These are phyloP conservation scores for Phortica variegata DNA, from an alignment of 1,140 invertebrate species.

Conservation along the genomic window DNA sequence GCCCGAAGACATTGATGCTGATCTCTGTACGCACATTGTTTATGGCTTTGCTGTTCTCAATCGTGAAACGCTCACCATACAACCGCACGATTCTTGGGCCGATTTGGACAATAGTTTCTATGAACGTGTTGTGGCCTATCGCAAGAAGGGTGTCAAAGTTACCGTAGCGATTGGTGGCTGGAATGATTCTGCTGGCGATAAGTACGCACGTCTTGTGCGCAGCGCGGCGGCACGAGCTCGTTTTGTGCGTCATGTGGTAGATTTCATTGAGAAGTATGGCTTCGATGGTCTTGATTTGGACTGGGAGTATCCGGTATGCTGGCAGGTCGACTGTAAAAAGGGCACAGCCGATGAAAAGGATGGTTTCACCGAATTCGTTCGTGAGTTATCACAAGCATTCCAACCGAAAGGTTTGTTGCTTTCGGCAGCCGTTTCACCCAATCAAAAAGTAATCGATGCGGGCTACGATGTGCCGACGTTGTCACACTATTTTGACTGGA, in stretches of 20 bases:
- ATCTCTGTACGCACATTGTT: slow-evolving; percentile 86
- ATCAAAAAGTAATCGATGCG: slow-evolving; percentile 77
- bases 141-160: slow-evolving; percentile 76
- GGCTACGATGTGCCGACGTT: slow-evolving; percentile 76
- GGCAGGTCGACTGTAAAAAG: slow-evolving; percentile 81
- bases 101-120: slow-evolving; percentile 89
- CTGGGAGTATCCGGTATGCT: slow-evolving; percentile 91
- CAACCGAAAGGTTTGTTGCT: slow-evolving; percentile 69
- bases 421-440: slow-evolving; percentile 80
- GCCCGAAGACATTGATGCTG: slow-evolving; percentile 79
- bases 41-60: slow-evolving; percentile 90
- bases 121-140: slow-evolving; percentile 74
- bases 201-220: slow-evolving; percentile 82
- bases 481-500: slow-evolving; percentile 76
- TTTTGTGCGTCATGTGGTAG: slow-evolving; percentile 74
- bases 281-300: slow-evolving; percentile 87
- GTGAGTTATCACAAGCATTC: slow-evolving; percentile 72
- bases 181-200: slow-evolving; percentile 85
- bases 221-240: slow-evolving; percentile 67
- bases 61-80: slow-evolving; percentile 72
- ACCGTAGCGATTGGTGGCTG: slow-evolving; percentile 82
- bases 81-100: slow-evolving; percentile 84
- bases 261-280: slow-evolving; percentile 76
- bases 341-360: slow-evolving; percentile 74
- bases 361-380: slow-evolving; percentile 69